A percentile compares a stretch with the other conserved stretches of the same genome.
These are phyloP conservation scores for Myrmecobius fasciatus DNA, from an alignment of 2,113 vertebrate genomes.

Conservation along the genomic window DNA sequence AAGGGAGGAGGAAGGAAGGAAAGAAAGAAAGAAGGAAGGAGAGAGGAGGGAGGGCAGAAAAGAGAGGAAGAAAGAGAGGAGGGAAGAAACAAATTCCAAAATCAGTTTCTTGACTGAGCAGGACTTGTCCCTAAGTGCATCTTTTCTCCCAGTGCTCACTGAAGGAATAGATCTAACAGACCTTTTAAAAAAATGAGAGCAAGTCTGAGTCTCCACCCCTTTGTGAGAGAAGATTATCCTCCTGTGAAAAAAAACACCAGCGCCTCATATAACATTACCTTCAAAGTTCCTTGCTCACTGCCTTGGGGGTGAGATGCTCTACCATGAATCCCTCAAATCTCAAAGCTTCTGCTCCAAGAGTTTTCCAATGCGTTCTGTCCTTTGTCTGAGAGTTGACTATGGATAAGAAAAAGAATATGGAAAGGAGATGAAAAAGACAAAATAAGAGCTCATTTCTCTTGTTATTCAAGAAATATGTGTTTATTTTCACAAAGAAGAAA, in stretches of 20 bases:
- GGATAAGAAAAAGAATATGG: neutral
- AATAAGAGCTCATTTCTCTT: neutral
- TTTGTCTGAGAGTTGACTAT: neutral
- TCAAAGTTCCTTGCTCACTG: neutral
- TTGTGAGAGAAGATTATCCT: neutral
- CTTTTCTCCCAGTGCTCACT: neutral
- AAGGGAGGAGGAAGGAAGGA: too few species aligned
- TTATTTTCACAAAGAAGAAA: conserved; percentile 14
- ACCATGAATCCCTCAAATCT: neutral
- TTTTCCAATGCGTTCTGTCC: neutral
- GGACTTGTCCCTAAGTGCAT: neutral
- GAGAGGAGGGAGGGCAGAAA: neutral
- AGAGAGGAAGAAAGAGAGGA: neutral
- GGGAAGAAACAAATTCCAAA: neutral
- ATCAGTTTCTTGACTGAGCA: conserved; percentile 18
- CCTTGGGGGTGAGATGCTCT: neutral
- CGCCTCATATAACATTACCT: neutral
- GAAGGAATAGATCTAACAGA: conserved; percentile 30
- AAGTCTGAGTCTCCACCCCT: neutral
- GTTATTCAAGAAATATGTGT: neutral
- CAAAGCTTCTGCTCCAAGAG: neutral
- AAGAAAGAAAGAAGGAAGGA: neutral
- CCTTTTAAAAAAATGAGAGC: conserved; percentile 15
- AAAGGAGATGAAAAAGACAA: neutral
- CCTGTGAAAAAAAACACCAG: conserved; percentile 33